Evolutionary conservation across 2,113 vertebrate species (phyloP), one percentile per base, ranked within the genome.

Genomic region (Acinonyx jubatus): DNA sequence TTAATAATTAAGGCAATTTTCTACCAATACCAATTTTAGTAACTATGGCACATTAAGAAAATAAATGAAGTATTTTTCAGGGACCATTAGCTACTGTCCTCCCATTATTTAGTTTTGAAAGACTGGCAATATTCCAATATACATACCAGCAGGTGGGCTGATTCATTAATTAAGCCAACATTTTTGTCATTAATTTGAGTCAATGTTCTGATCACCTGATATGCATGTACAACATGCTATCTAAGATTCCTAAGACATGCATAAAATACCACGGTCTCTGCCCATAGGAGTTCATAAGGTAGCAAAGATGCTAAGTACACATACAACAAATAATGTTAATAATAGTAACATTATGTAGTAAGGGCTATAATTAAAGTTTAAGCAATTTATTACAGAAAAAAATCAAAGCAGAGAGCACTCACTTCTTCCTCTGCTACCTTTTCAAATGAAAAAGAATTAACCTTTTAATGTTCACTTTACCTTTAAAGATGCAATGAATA

Each of bases 321-420:
- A 85, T 4, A 81, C 3, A 95, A 69, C 31, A 94, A 52, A 55
- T 82, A 36, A 84, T 23, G 31, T 91, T 29, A 89, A 36, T 83
- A 16, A 48, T 65, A 82, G 79, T 57, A 81, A 96, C 33, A 23
- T 19, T 66, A 71, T 55, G 19, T 27, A 33, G 16, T 89, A 78
- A 65, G 19, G 36, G 13, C 36, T 82, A 10, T 27, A 94, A 88
- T 0, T 74, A 25, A 95, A 87, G 27, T 31, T 38, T 50, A 87
- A 90, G 55, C 48, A 95, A 85, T 69, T 61, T 88, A 84, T 84
- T 38, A 74, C 3, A 92, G 55, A 38, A 96, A 38, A 96, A 96
- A 91, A 79, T 57, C 76, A 93, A 91, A 92, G 61, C 78, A 88
- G 18, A 65, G 27, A 73, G 11, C 29, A 80, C 80, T 92, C 36